phyloP scores from a whole-genome alignment of 2,888 invertebrate genomes.

The Thumatha senex region DNA sequence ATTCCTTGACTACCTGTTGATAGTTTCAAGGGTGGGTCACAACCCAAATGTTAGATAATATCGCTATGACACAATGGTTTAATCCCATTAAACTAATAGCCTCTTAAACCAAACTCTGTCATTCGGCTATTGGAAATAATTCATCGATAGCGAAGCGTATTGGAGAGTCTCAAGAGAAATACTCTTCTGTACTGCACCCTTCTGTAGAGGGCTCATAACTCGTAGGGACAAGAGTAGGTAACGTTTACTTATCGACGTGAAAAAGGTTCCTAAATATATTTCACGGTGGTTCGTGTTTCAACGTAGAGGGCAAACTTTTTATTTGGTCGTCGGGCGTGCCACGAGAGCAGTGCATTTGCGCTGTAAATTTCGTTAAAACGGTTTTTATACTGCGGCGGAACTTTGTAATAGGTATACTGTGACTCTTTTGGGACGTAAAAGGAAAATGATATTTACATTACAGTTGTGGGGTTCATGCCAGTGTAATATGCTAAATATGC shows the following conservation, averaged over 20 bases:
- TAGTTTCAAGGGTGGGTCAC: slow-evolving; percentile 21
- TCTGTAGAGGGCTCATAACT: slow-evolving; percentile 65
- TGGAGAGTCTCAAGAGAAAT: slow-evolving; percentile 50
- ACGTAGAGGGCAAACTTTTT: slow-evolving; percentile 57
- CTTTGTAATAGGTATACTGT: slow-evolving; percentile 26
- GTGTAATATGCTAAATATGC: background rate
- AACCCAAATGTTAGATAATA: slow-evolving; percentile 34
- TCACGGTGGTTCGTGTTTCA: slow-evolving; percentile 51
- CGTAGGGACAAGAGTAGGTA: slow-evolving; percentile 70
- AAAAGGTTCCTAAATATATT: slow-evolving; percentile 73
- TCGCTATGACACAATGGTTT: slow-evolving; percentile 43
- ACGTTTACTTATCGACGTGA: slow-evolving; percentile 78
- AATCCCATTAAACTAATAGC: slow-evolving; percentile 52
- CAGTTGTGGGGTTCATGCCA: slow-evolving; percentile 2
- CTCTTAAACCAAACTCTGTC: slow-evolving; percentile 52
- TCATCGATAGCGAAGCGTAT: slow-evolving; percentile 39
- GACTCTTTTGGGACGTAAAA: slow-evolving; percentile 8
- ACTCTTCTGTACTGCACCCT: slow-evolving; percentile 56
- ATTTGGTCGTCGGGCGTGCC: slow-evolving; percentile 53
- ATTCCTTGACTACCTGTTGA: slow-evolving; percentile 31
- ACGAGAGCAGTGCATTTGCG: slow-evolving; percentile 34
- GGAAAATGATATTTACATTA: slow-evolving; percentile 1
- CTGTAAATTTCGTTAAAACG: slow-evolving; percentile 51
- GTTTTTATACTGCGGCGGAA: slow-evolving; percentile 30
- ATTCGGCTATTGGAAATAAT: slow-evolving; percentile 39